Evolutionary conservation across 1,140 invertebrate genomes (phyloP).

Genomic region (Drosophila bocqueti): DNA sequence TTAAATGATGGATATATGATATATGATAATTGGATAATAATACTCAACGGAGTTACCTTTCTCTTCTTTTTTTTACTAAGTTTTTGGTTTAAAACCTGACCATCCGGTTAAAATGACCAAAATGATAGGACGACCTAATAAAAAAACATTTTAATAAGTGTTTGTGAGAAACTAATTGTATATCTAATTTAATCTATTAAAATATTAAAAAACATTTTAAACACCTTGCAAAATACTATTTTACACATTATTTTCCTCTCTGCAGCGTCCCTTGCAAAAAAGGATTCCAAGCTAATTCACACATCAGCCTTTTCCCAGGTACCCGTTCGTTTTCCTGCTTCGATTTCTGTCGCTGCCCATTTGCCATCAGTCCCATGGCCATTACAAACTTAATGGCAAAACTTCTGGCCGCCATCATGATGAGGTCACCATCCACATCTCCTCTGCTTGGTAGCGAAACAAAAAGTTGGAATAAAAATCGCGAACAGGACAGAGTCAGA

Average conservation of each 20-base stretch:
- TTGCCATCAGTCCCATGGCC: slow-evolving; percentile 35
- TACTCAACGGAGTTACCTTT: not conserved
- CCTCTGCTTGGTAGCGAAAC: slow-evolving; percentile 10
- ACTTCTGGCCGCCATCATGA: slow-evolving; percentile 43
- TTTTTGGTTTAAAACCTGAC: not conserved
- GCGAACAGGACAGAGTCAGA: slow-evolving; percentile 19
- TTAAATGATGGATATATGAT: too few relatives aligned
- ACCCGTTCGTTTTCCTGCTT: not conserved
- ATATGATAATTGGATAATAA: too few relatives aligned
- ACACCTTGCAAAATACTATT: fast-evolving
- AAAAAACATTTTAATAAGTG: not conserved
- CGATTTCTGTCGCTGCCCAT: slow-evolving; percentile 5
- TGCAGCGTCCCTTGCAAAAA: not conserved
- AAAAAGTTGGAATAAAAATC: not conserved
- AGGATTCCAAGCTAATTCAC: not conserved
- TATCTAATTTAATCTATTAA: not conserved
- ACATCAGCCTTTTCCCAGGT: slow-evolving; percentile 10
- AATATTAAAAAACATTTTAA: not conserved
- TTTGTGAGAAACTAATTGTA: not conserved
- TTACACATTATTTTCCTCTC: not conserved
- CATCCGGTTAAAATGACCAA: not conserved
- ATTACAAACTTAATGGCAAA: slow-evolving; percentile 62
- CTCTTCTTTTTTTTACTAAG: not conserved
- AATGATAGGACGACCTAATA: not conserved
- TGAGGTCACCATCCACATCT: slow-evolving; percentile 36